These are phyloP conservation scores for Neotoxoptera formosana DNA, from an alignment of 1,140 invertebrate genomes.

Conservation along the genomic window DNA sequence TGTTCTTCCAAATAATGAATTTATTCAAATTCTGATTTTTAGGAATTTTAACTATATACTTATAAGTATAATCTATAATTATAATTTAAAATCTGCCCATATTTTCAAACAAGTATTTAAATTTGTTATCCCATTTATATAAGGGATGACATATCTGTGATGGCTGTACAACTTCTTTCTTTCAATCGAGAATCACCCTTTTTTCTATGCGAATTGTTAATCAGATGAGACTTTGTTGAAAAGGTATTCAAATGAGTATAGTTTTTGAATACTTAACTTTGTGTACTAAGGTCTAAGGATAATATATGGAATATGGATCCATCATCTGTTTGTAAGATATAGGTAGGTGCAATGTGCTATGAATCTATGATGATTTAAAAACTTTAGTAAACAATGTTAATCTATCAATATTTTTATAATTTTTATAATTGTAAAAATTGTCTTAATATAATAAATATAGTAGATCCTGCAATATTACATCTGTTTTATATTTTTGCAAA, in stretches of 20 bases:
- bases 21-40: not conserved
- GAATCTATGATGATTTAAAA: not conserved
- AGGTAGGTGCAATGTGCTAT: too few species aligned
- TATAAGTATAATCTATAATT: not conserved
- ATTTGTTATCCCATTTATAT: not conserved
- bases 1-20: too few species aligned
- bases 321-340: not conserved
- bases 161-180: not conserved
- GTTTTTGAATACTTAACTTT: not conserved
- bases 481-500: too few species aligned
- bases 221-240: not conserved
- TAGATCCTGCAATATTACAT: too few species aligned
- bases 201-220: not conserved
- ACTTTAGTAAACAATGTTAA: too few species aligned
- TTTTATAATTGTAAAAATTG: too few species aligned
- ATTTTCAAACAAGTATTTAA: not conserved
- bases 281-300: too few species aligned
- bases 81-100: too few species aligned
- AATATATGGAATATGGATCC: not conserved
- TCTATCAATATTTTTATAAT: too few species aligned
- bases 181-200: not conserved
- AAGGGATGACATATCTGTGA: not conserved
- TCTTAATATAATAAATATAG: too few species aligned
- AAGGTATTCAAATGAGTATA: not conserved
- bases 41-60: not conserved